These are phyloP conservation scores for Pseudanteris insignis DNA, from an alignment of 2,888 invertebrate species.

Conservation along the genomic window DNA sequence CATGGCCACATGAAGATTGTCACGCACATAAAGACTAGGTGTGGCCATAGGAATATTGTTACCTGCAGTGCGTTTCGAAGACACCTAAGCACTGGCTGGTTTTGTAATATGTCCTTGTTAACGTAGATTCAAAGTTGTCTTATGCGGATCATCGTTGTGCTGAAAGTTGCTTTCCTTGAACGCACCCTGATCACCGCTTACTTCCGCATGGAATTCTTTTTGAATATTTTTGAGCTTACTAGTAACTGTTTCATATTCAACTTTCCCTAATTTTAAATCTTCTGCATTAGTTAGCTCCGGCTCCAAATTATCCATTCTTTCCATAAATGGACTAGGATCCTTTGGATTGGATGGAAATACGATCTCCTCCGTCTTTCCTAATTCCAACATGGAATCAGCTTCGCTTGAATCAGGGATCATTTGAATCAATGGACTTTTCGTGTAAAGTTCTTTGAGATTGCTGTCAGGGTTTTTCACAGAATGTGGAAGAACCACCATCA, in stretches of 20 bases:
- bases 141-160: conserved; percentile 50
- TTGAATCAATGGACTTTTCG: conserved; percentile 73
- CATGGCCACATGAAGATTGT: too few species aligned
- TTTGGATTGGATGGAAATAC: conserved; percentile 29
- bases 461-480: conserved; percentile 70
- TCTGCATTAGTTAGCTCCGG: conserved; percentile 26
- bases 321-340: conserved; percentile 36
- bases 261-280: conserved; percentile 12
- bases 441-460: conserved; percentile 73
- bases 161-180: conserved; percentile 16
- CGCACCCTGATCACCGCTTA: too few species aligned
- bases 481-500: conserved; percentile 76
- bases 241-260: conserved; percentile 26
- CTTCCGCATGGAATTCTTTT: conserved; percentile 51
- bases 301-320: conserved; percentile 1
- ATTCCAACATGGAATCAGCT: conserved; percentile 32
- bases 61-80: too few species aligned
- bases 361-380: conserved; percentile 37
- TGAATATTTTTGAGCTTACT: conserved; percentile 43
- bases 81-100: too few species aligned
- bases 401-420: conserved; percentile 65
- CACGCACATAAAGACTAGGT: too few species aligned
- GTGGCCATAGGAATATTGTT: too few species aligned
- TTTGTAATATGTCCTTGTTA: conserved; percentile 40
- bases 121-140: conserved; percentile 56